Conservation (phyloP, 2,888 invertebrate species). For the Eupelmus urozonus region DNA sequence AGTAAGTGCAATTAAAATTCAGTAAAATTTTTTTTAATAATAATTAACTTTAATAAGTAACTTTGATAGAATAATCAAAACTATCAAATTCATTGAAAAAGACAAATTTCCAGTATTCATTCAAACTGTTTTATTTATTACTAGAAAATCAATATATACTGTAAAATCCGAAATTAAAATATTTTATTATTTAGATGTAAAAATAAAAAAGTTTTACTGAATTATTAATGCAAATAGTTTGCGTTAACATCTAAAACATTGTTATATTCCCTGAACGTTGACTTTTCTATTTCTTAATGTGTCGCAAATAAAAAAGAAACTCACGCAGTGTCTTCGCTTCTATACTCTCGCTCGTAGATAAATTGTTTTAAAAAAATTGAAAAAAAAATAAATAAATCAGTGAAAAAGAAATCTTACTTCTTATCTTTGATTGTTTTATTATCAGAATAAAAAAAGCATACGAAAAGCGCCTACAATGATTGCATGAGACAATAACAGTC, state of each 20-base stretch:
- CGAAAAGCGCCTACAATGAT: conserved; percentile 41
- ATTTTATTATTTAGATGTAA: too few species aligned
- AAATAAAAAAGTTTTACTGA: neutral
- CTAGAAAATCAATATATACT: too few species aligned
- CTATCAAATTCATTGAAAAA: neutral
- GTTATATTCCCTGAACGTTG: conserved; percentile 44
- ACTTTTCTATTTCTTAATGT: conserved; percentile 53
- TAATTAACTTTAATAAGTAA: neutral
- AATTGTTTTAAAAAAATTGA: conserved; percentile 32
- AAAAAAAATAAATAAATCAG: neutral
- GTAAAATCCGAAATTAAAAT: too few species aligned
- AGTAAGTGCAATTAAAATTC: conserved; percentile 20
- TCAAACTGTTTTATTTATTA: too few species aligned
- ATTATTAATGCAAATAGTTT: conserved; percentile 13
- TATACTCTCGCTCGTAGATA: conserved; percentile 42
- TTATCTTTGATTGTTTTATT: conserved; percentile 19
- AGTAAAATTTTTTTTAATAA: neutral
- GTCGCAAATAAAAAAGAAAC: conserved; percentile 49
- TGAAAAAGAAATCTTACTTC: conserved; percentile 32
- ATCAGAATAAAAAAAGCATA: conserved; percentile 2
- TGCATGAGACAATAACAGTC: conserved; percentile 54
- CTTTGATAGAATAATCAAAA: neutral
- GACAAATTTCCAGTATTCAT: too few species aligned
- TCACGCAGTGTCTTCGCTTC: conserved; percentile 59
- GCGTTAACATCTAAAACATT: conserved; percentile 34